Base-by-base conservation (phyloP, 2,113 vertebrate genomes). In the Semnornis frantzii region DNA sequence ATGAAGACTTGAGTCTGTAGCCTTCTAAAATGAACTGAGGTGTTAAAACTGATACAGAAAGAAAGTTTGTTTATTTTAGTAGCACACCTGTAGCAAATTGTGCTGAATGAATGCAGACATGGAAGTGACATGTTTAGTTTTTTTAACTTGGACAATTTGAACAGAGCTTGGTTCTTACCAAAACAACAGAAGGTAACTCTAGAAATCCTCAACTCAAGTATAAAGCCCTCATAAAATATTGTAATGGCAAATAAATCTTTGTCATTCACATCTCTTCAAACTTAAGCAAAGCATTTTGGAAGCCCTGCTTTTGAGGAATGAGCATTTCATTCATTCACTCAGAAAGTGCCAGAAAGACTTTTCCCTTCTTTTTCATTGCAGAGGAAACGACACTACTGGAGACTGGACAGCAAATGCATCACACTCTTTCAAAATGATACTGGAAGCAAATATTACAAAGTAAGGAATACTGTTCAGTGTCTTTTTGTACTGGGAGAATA, bases 391-490 rank as follows among this genome's bases (percentile, higher is more conserved):
- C 99, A 99, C 94, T 99, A 99, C 93, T 99, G 99, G 99, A 98
- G 99, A 65, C 83, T 99, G 97, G 99, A 99, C 97, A 99, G 99
- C 98, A 99, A 99, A 97, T 99, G 98, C 83, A 98, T 99, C 93
- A 99, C 99, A 4, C 96, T 99, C 92, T 99, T 99, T 95, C 99
- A 99, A 93, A 99, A 98, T 90, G 99, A 99, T 93, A 98, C 99
- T 7, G 99, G 99, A 93, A 99, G 98, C 96, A 99, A 99, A 97
- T 99, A 99, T 96, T 99, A 99, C 83, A 99, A 99, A 98, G 99
- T 99, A 97, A 97, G 92, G 57, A 50, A 11, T 33, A 30, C 34
- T 60, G 87, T 89, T 71, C 60, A 34, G 18, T 84, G n/a, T 69
- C 19, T 80, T 91, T 34, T 42, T 44, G 3, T 71, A 54, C 28